phyloP scores from a whole-genome alignment of 2,113 vertebrate species.

The Balaeniceps rex region DNA sequence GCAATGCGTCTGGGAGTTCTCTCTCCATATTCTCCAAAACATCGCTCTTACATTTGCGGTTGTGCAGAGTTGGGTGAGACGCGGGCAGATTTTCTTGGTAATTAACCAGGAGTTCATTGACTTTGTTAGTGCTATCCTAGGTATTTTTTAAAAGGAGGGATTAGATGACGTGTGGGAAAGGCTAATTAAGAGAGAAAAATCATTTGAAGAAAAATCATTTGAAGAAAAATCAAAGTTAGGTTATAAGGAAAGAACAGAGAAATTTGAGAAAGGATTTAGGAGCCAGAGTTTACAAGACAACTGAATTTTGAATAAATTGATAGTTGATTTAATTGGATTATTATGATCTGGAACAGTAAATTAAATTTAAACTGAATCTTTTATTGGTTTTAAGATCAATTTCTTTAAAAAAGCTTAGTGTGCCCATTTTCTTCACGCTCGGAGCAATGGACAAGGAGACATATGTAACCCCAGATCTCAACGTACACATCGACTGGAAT shows the following conservation, averaged over 20 bases:
- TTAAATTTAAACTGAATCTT: background rate
- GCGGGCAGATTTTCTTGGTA: background rate
- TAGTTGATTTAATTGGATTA: background rate
- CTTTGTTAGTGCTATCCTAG: background rate
- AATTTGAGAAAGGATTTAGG: background rate
- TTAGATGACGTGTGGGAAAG: background rate
- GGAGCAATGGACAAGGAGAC: background rate
- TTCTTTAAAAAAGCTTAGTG: background rate
- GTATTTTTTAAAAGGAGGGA: background rate
- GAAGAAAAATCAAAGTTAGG: background rate
- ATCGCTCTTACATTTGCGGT: rapidly evolving
- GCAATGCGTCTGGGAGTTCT: background rate
- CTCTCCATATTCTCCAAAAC: background rate
- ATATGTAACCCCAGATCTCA: background rate
- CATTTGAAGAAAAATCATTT: background rate
- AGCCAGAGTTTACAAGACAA: background rate
- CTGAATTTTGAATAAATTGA: background rate
- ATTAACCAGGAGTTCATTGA: background rate
- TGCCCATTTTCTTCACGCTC: background rate
- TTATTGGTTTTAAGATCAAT: background rate
- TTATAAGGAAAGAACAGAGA: background rate
- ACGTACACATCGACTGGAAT: background rate
- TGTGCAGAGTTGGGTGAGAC: background rate
- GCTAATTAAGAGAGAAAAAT: background rate
- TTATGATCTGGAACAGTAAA: background rate